phyloP scores from a whole-genome alignment of 2,888 invertebrate genomes.

The Drosophila antonietae region DNA sequence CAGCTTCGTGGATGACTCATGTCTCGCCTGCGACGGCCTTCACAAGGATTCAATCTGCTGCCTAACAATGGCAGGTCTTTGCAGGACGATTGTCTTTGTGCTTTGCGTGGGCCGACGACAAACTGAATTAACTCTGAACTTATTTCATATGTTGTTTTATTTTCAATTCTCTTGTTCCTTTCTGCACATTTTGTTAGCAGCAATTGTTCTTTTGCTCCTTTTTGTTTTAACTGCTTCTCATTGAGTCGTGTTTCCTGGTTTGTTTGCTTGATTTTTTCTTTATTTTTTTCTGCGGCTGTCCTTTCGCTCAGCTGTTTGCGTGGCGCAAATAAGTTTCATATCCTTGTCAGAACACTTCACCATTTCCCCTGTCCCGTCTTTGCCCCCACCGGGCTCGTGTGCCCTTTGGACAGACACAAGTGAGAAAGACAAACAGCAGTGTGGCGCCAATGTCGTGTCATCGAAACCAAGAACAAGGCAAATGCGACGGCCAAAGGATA shows the following conservation, averaged over 20 bases:
- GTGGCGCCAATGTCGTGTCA: constrained; percentile 47
- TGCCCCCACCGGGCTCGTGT: too few relatives aligned
- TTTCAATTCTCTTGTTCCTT: constrained; percentile 18
- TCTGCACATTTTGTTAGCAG: constrained; percentile 15
- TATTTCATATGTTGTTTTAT: constrained; percentile 38
- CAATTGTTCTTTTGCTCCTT: constrained; percentile 32
- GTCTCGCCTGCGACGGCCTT: constrained; percentile 41
- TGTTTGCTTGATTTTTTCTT: constrained; percentile 51
- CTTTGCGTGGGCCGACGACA: constrained; percentile 25
- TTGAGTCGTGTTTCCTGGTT: constrained; percentile 34
- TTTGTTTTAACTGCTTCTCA: constrained; percentile 16
- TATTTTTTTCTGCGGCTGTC: constrained; percentile 51
- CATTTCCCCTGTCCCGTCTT: constrained; percentile 5
- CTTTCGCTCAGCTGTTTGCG: constrained; percentile 69
- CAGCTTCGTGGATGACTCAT: constrained; percentile 45
- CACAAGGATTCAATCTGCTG: constrained; percentile 42
- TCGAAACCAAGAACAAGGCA: constrained; percentile 21
- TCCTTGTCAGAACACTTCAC: constrained; percentile 28
- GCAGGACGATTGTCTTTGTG: constrained; percentile 16
- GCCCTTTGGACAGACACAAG: neutral
- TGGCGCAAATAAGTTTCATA: constrained; percentile 62
- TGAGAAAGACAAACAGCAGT: constrained; percentile 22
- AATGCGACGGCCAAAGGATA: constrained; percentile 21
- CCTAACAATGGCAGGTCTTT: constrained; percentile 6
- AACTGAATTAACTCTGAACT: constrained; percentile 57